A percentile compares a stretch with the other conserved stretches of the same genome.
phyloP scores from a whole-genome alignment of 2,797 vertebrate species.

The Hippocampus kuda region DNA sequence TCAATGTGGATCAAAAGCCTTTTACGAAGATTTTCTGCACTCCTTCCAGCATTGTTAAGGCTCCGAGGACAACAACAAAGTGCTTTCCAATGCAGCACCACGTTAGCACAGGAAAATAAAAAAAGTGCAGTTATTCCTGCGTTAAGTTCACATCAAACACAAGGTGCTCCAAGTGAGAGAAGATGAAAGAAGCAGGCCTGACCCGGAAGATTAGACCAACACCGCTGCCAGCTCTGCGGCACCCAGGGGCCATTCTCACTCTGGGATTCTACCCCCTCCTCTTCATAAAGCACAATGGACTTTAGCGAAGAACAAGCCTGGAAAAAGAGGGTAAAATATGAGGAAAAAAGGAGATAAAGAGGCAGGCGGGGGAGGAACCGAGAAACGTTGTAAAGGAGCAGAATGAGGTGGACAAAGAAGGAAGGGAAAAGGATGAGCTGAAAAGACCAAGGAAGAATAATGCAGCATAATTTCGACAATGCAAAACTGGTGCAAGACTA shows the following conservation, averaged over 20 bases:
- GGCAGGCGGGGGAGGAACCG: constrained; percentile 22
- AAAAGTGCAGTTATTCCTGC: constrained; percentile 67
- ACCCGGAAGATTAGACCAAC: constrained; percentile 71
- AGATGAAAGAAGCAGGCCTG: constrained; percentile 70
- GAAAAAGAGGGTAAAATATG: constrained; percentile 41
- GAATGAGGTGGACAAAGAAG: constrained; percentile 28
- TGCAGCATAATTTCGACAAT: constrained; percentile 39
- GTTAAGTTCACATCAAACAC: constrained; percentile 76
- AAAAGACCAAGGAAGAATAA: constrained; percentile 29
- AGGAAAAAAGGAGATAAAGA: constrained; percentile 35
- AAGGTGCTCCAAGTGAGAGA: constrained; percentile 62
- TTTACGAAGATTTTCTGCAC: constrained; percentile 63
- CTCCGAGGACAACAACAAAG: constrained; percentile 69
- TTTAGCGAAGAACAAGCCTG: constrained; percentile 39
- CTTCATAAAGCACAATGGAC: constrained; percentile 51
- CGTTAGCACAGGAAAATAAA: constrained; percentile 54
- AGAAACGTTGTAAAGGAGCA: constrained; percentile 30
- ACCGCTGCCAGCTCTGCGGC: constrained; percentile 60
- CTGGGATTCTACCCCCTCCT: constrained; percentile 50
- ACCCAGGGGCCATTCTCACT: constrained; percentile 62
- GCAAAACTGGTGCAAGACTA: constrained; percentile 45
- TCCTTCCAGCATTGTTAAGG: constrained; percentile 68
- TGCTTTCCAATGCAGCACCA: constrained; percentile 59
- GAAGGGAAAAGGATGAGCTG: constrained; percentile 24
- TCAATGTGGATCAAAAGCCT: constrained; percentile 65